phyloP scores from a whole-genome alignment of 2,797 vertebrate species.

The Tachyglossus aculeatus region DNA sequence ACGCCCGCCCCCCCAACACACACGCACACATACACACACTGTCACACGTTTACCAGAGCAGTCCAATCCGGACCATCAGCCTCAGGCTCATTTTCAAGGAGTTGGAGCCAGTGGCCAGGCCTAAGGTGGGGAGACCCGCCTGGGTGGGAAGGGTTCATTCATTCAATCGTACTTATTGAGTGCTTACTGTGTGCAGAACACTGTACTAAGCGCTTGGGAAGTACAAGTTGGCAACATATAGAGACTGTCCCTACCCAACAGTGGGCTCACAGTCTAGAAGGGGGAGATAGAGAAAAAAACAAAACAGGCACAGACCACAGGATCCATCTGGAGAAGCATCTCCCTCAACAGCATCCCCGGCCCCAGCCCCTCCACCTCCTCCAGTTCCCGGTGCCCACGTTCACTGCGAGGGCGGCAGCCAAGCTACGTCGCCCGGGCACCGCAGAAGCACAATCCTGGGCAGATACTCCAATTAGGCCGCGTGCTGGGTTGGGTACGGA shows the following conservation, averaged over 20 bases:
- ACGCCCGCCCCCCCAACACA: too few species aligned
- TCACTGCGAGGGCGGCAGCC: background rate
- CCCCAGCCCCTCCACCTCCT: background rate
- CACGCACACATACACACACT: background rate
- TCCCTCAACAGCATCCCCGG: background rate
- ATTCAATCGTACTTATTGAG: too few species aligned
- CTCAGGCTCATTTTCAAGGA: fast-evolving
- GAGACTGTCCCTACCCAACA: too few species aligned
- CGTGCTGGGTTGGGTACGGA: slow-evolving; percentile 67
- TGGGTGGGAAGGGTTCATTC: too few species aligned
- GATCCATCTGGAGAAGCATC: background rate
- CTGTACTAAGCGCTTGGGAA: too few species aligned
- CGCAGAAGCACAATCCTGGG: slow-evolving; percentile 61
- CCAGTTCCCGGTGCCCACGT: background rate
- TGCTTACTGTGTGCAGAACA: too few species aligned
- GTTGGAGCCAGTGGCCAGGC: background rate
- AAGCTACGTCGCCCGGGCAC: slow-evolving; percentile 59
- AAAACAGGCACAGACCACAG: background rate
- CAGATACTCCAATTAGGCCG: slow-evolving; percentile 66
- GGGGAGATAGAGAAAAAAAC: too few species aligned
- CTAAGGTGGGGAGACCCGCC: slow-evolving; percentile 4
- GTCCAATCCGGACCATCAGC: background rate
- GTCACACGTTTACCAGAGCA: slow-evolving; percentile 32
- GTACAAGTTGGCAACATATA: too few species aligned
- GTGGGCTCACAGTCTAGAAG: too few species aligned